Evolutionary conservation across 2,113 vertebrate species (phyloP).

Genomic region (Ploceus nigricollis): DNA sequence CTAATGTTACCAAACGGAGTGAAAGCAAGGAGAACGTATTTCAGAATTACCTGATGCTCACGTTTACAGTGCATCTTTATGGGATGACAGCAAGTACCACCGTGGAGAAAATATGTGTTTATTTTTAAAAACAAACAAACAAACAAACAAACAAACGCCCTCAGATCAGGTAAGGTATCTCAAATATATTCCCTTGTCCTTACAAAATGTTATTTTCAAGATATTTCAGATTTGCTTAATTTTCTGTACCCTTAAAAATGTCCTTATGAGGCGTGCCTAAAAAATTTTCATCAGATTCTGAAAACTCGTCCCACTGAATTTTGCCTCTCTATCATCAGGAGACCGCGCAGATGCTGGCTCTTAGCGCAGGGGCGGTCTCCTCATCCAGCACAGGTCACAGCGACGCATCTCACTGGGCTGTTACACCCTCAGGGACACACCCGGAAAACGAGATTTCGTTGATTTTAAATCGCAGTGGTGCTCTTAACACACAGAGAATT

Average conservation of each 20-base stretch:
- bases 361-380: no score
- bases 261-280: background rate
- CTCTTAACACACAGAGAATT: background rate
- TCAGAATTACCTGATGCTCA: background rate
- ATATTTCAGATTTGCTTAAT: background rate
- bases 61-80: background rate
- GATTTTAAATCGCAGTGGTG: background rate
- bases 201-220: background rate
- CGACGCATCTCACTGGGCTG: background rate
- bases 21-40: background rate
- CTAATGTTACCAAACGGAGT: background rate
- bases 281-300: background rate
- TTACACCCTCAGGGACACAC: background rate
- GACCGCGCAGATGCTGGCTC: rapidly evolving
- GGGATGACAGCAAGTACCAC: background rate
- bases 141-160: background rate
- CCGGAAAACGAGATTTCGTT: rapidly evolving
- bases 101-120: background rate
- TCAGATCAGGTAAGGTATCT: background rate
- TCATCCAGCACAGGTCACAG: rapidly evolving
- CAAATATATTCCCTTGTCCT: background rate
- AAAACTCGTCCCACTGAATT: background rate
- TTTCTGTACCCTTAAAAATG: background rate
- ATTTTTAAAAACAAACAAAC: background rate
- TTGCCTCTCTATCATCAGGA: background rate